Base-by-base conservation (phyloP, 2,113 vertebrate genomes). In the Ammospiza caudacuta region DNA sequence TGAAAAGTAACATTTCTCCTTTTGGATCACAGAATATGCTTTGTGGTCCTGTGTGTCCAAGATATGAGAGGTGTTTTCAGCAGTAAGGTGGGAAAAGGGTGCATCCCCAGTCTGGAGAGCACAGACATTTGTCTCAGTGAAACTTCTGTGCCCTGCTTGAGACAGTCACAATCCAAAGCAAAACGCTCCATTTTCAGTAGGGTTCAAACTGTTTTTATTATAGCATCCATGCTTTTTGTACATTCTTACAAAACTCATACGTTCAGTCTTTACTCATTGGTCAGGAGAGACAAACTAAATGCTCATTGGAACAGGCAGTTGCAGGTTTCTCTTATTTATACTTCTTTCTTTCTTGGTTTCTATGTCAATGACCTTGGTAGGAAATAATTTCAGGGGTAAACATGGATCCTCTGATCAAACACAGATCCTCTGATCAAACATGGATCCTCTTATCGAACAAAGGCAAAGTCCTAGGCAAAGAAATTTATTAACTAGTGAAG, bases 31-130 rank as follows among this genome's bases (percentile, higher is more conserved):
- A n/a, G 15, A 37, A 37, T 12, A 7, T 5, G 6, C 1, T 3
- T 14, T 0, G 0, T 43, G 49, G n/a, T 18, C 16, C 0, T 0
- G 0, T 7, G 15, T 61, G 43, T 82, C 33, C 39, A 63, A 54
- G 24, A 1, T 20, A 11, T 6, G 28, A 51, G 66, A 64, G 6
- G 9, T 31, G 39, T 54, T 92, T 61, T 29, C n/a, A 64, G 73
- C 52, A 72, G 15, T 3, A 3, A 43, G 25, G 18, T 62, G 87
- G 47, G 46, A 12, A 62, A 57, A 27, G 15, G 58, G 9, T 52
- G 46, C 25, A 29, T 39, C 27, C 21, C 19, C 17, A 72, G 54
- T 44, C 54, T 83, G 44, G 33, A 46, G 41, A 49, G 12, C n/a
- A 73, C 58, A 64, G 37, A 9, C 14, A 20, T 58, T 57, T 16